Conservation (phyloP, 2,888 invertebrate species). For the Invenusta paracnida region DNA sequence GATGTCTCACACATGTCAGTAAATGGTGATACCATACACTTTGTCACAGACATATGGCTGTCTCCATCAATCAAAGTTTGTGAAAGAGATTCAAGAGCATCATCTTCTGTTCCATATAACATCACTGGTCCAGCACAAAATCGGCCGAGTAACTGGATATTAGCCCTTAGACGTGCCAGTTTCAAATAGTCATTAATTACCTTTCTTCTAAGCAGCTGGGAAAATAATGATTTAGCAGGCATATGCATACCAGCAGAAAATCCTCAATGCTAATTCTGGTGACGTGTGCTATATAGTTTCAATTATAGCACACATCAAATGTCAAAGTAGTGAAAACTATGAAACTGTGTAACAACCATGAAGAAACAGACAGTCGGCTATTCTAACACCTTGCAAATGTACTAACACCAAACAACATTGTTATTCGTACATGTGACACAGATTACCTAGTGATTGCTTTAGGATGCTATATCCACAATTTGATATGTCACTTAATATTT, state of each 20-base stretch:
- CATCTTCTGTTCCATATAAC: slow-evolving; percentile 9
- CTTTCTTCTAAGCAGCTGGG: background rate
- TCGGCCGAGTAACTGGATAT: background rate
- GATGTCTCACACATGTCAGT: too few species aligned
- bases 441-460: background rate
- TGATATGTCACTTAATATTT: background rate
- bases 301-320: too few species aligned
- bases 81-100: slow-evolving; percentile 11
- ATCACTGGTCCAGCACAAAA: background rate
- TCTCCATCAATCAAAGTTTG: slow-evolving; percentile 11
- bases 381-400: too few species aligned
- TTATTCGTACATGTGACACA: background rate
- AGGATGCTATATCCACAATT: background rate
- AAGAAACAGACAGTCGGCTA: background rate
- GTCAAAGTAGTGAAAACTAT: background rate
- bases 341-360: too few species aligned
- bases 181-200: background rate
- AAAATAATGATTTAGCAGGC: background rate
- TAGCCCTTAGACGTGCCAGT: too few species aligned
- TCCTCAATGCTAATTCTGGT: background rate
- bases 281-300: background rate
- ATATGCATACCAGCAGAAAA: background rate
- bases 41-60: slow-evolving; percentile 22
- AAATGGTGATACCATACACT: slow-evolving; percentile 29
- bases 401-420: background rate